Evolutionary conservation across 2,113 vertebrate species (phyloP), one percentile per base, ranked within the genome.

Genomic region (Meleagris gallopavo): DNA sequence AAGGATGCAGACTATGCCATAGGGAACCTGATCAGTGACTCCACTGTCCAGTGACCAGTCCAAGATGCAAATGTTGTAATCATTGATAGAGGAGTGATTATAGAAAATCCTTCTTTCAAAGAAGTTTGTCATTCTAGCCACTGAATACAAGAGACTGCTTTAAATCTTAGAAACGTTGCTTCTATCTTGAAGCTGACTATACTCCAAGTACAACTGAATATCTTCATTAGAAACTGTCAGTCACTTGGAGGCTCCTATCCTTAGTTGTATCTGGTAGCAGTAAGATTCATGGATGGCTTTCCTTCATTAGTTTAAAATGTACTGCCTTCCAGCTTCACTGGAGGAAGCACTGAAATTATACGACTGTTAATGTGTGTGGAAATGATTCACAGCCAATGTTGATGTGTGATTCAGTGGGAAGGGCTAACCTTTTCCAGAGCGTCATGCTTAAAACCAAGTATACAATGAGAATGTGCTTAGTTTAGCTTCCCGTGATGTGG

Each of bases 81-180:
- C 0, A 0, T 45, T 45, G 8, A 13, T 2, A 55, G 36, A 77
- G 67, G 21, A 76, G 24, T 34, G 11, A 34, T 57, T 69, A 29
- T 70, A 21, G 45, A 82, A 89, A 73, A 61, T 5, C 18, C 52
- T 90, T 50, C 29, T 54, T 88, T 72, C 34, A 66, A 54, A 45
- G 50, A 55, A 69, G 48, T 69, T 25, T 75, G 34, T 72, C 32
- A 30, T 76, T 65, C 60, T 73, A 45, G 34, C 43, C n/a, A 20
- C 19, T 48, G 60, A 72, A 41, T 55, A 46, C 57, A 40, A 24
- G 34, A 74, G 32, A 32, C 6, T 0, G 0, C 46, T 57, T 14
- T 72, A 36, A 45, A 22, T 16, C n/a, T 74, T 71, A 71, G 30
- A 55, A 55, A 84, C 9, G 20, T 9, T 71, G 24, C 54, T 87